These are phyloP conservation scores for Phyllostomus hastatus DNA, from an alignment of 2,113 vertebrate species.

Conservation along the genomic window DNA sequence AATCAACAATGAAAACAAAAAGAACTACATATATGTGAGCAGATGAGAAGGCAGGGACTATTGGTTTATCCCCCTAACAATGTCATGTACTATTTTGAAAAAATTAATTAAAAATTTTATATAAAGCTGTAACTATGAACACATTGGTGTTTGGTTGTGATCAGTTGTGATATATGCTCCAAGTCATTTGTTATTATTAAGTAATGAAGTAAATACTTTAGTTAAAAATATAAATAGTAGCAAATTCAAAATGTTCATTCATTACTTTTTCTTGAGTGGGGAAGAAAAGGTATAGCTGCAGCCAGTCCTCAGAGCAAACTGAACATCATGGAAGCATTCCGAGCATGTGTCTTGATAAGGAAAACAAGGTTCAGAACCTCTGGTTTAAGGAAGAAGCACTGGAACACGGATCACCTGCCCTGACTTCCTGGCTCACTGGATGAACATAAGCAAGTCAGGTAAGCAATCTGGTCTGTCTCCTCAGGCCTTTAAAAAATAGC, in stretches of 20 bases:
- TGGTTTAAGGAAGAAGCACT: not conserved
- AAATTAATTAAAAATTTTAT: not conserved
- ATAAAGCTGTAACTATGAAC: not conserved
- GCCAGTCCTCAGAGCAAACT: not conserved
- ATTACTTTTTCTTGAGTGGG: not conserved
- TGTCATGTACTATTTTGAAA: not conserved
- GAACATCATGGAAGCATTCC: not conserved
- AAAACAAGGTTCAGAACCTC: not conserved
- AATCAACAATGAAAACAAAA: not conserved
- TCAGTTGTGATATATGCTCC: not conserved
- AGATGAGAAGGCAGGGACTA: not conserved
- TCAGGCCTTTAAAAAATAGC: not conserved
- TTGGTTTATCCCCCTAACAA: not conserved
- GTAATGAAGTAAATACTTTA: not conserved
- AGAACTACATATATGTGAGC: not conserved
- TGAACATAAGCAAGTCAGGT: not conserved
- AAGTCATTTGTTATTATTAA: not conserved
- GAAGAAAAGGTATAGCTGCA: not conserved
- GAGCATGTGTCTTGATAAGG: not conserved
- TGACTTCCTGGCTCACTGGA: not conserved
- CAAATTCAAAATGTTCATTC: conserved; percentile 14
- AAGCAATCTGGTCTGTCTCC: not conserved
- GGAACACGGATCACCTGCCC: not conserved
- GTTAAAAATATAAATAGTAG: not conserved
- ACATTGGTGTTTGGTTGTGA: not conserved